Conservation (phyloP, 2,888 invertebrate genomes). For the Hypercompe scribonia region DNA sequence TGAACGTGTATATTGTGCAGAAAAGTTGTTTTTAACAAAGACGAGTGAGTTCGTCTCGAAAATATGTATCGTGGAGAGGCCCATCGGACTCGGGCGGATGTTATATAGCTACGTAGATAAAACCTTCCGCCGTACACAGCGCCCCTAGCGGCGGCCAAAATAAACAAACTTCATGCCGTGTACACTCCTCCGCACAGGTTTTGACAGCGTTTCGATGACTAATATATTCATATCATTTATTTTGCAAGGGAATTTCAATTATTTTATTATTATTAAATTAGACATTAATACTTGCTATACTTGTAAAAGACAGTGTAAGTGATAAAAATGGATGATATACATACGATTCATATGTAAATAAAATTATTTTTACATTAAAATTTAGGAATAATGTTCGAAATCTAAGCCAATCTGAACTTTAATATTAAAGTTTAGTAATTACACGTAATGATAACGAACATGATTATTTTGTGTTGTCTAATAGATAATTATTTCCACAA, state of each 20-base stretch:
- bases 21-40: constrained; percentile 84
- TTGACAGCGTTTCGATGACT: constrained; percentile 40
- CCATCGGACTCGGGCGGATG: constrained; percentile 82
- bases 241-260: constrained; percentile 27
- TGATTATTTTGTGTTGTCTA: not conserved
- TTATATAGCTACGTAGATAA: constrained; percentile 86
- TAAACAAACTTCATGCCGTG: constrained; percentile 81
- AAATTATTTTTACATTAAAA: not conserved
- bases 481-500: not conserved
- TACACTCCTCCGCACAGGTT: constrained; percentile 75
- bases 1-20: constrained; percentile 69
- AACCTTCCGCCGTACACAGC: constrained; percentile 85
- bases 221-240: constrained; percentile 51
- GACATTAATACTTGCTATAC: not conserved
- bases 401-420: not conserved
- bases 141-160: constrained; percentile 77
- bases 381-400: not conserved
- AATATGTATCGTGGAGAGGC: constrained; percentile 80
- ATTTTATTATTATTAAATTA: not conserved
- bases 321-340: no score
- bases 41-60: constrained; percentile 76
- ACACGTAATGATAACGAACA: not conserved
- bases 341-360: not conserved
- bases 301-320: not conserved
- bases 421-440: not conserved